Conservation (phyloP, 2,113 vertebrate genomes). For the Dolichotis patagonum region DNA sequence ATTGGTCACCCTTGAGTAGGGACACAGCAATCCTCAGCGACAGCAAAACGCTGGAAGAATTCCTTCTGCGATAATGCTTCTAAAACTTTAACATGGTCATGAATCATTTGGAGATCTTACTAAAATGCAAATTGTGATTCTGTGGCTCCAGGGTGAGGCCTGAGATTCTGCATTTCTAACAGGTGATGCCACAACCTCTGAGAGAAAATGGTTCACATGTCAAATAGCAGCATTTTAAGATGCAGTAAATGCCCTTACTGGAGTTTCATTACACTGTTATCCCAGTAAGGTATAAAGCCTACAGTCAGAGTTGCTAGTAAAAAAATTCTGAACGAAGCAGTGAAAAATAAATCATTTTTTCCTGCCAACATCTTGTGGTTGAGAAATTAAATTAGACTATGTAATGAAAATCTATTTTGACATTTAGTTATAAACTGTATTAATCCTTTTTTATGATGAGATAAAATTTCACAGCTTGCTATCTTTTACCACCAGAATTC, state of each 20-base stretch:
- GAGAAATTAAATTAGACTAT: conserved; percentile 73
- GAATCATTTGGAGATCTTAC: conserved; percentile 11
- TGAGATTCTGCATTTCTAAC: background rate
- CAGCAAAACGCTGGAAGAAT: background rate
- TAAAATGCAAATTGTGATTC: conserved; percentile 27
- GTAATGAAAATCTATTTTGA: conserved; percentile 74
- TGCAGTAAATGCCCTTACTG: background rate
- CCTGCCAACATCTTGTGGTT: conserved; percentile 30
- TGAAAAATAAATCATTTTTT: conserved; percentile 63
- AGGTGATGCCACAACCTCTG: background rate
- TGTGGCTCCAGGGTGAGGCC: background rate
- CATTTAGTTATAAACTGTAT: conserved; percentile 75
- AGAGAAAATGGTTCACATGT: background rate
- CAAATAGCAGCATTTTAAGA: background rate
- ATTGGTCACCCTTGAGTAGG: background rate
- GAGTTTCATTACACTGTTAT: conserved; percentile 13
- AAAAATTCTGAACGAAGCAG: conserved; percentile 41
- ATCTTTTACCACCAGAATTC: conserved; percentile 65
- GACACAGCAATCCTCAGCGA: background rate
- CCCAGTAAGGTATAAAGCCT: background rate
- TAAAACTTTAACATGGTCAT: background rate
- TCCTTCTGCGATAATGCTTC: background rate
- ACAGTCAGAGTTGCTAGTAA: conserved; percentile 24
- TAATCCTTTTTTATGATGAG: conserved; percentile 76
- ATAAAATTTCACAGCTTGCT: conserved; percentile 67